Evolutionary conservation across 2,113 vertebrate species (phyloP).

Genomic region (Tetraodon nigroviridis): DNA sequence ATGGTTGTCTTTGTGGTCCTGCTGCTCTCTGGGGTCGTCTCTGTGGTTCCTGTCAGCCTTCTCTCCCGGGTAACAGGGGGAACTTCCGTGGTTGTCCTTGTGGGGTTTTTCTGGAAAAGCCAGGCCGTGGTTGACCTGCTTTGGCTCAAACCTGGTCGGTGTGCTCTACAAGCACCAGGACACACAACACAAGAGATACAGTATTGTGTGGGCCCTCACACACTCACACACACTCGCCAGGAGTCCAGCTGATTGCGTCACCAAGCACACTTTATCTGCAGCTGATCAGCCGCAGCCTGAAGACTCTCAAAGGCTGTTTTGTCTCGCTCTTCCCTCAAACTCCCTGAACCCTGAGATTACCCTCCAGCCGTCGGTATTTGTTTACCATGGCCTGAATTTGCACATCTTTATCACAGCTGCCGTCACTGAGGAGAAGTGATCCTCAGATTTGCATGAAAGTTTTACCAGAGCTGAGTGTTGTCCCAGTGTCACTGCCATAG

Average conservation of each 20-base stretch:
- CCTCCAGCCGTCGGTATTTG: slow-evolving; percentile 69
- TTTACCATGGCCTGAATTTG: slow-evolving; percentile 70
- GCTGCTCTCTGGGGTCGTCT: no score
- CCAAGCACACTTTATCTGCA: slow-evolving; percentile 66
- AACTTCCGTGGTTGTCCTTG: no score
- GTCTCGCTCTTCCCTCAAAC: slow-evolving; percentile 73
- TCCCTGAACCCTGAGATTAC: slow-evolving; percentile 66
- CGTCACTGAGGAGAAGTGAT: slow-evolving; percentile 55
- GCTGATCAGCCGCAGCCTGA: slow-evolving; percentile 67
- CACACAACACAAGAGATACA: slow-evolving; percentile 21
- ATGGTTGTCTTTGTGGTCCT: no score
- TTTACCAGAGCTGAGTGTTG: slow-evolving; percentile 36
- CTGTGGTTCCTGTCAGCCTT: no score
- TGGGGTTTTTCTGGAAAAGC: no score
- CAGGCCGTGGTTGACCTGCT: no score
- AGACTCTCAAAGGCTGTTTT: slow-evolving; percentile 79
- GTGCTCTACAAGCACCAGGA: no score
- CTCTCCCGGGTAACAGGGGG: no score
- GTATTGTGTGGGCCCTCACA: slow-evolving; percentile 18
- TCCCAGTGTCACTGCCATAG: not conserved
- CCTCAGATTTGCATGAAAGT: slow-evolving; percentile 4
- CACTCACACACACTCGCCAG: slow-evolving; percentile 40
- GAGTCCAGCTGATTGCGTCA: slow-evolving; percentile 70
- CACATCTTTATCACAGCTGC: slow-evolving; percentile 62
- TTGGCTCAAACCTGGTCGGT: no score